Evolutionary conservation across 2,888 invertebrate genomes (phyloP).

Genomic region (Macrophya annulata): DNA sequence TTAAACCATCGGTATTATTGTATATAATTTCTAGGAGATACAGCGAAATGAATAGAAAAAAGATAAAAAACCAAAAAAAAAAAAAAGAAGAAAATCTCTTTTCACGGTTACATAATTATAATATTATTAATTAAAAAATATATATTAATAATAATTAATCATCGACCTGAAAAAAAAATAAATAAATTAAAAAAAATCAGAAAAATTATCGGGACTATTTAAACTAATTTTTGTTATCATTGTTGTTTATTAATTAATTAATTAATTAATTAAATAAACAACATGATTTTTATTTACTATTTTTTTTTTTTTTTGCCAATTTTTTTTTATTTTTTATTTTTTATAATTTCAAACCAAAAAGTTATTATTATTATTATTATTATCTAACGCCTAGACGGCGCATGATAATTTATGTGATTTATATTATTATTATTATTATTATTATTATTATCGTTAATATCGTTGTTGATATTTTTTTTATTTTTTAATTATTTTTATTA

Average conservation of each 20-base stretch:
- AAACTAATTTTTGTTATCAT: not conserved
- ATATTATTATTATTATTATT: not conserved
- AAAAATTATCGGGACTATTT: not conserved
- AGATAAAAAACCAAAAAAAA: too few species aligned
- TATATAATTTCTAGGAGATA: too few species aligned
- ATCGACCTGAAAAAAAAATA: not conserved
- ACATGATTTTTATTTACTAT: not conserved
- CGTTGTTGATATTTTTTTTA: not conserved
- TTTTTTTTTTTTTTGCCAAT: not conserved
- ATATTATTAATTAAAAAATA: too few species aligned
- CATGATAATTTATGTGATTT: constrained; percentile 7
- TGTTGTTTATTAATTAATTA: not conserved
- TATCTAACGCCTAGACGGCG: constrained; percentile 23
- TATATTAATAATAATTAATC: not conserved
- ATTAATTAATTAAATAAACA: not conserved
- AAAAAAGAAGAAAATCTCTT: too few species aligned
- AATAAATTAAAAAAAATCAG: too few species aligned
- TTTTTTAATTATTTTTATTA: not conserved
- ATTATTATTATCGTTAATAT: not conserved
- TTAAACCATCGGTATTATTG: too few species aligned
- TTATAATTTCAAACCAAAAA: not conserved
- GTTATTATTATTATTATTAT: constrained; percentile 20
- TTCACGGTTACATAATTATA: too few species aligned
- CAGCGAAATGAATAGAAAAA: too few species aligned
- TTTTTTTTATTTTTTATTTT: not conserved